Percentiles rank a stretch among this genome's conserved stretches.
phyloP scores from a whole-genome alignment of 2,888 invertebrate species.

The Phyllotreta striolata region DNA sequence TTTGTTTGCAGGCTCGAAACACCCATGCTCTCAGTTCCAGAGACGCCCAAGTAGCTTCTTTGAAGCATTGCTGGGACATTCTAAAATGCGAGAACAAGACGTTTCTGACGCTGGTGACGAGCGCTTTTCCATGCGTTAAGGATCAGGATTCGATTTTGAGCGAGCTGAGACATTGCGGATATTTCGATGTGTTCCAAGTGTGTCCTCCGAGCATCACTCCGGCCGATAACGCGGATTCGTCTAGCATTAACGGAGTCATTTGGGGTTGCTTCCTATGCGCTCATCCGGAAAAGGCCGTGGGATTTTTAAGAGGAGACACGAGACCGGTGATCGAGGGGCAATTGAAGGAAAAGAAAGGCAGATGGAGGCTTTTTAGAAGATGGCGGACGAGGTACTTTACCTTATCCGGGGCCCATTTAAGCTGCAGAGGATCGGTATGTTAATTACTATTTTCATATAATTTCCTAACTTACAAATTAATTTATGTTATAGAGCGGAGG shows the following conservation, averaged over 20 bases:
- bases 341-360: constrained; percentile 89
- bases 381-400: constrained; percentile 97
- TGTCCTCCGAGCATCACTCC: constrained; percentile 62
- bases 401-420: constrained; percentile 89
- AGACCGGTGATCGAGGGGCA: constrained; percentile 91
- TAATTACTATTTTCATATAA: background rate
- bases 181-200: constrained; percentile 93
- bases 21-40: constrained; percentile 78
- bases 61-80: constrained; percentile 94
- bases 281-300: constrained; percentile 88
- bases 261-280: constrained; percentile 96
- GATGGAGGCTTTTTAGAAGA: constrained; percentile 88
- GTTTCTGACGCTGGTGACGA: constrained; percentile 89
- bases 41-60: constrained; percentile 81
- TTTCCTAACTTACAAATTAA: constrained; percentile 8
- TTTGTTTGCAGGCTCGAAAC: constrained; percentile 65
- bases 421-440: constrained; percentile 83
- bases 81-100: constrained; percentile 90
- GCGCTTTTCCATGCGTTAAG: constrained; percentile 91
- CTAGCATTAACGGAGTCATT: constrained; percentile 67
- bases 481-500: constrained; percentile 75
- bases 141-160: constrained; percentile 87
- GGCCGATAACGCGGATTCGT: constrained; percentile 59
- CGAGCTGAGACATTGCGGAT: constrained; percentile 85
- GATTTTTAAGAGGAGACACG: constrained; percentile 80